A percentile compares a stretch with the other conserved stretches of the same genome.
Conservation (phyloP, 92 coral and sea anemone species). For the Actinostola sp. region DNA sequence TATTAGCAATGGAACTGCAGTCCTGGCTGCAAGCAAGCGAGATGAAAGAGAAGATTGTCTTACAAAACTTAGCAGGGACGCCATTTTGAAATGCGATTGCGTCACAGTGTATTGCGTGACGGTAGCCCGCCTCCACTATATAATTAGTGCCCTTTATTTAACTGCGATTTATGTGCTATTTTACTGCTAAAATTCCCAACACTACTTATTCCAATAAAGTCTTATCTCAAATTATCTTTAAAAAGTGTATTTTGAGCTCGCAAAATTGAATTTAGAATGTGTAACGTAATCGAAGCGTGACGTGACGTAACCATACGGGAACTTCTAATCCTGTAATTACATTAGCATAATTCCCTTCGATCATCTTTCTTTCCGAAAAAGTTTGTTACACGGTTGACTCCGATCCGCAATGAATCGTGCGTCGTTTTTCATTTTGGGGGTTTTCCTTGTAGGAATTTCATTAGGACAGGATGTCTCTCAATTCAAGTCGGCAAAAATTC, state of each 20-base stretch:
- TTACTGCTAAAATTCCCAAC: too few species aligned
- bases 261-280: too few species aligned
- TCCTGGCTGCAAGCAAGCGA: conserved; percentile 7
- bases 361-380: background rate
- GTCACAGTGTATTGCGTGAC: conserved; percentile 23
- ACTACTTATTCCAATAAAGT: too few species aligned
- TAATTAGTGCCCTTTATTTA: too few species aligned
- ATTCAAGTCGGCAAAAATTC: conserved; percentile 30
- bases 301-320: conserved; percentile 20
- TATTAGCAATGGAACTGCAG: conserved; percentile 9
- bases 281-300: background rate
- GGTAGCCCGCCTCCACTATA: background rate
- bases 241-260: too few species aligned
- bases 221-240: too few species aligned
- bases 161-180: too few species aligned
- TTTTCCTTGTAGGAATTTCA: conserved; percentile 22
- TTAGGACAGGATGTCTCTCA: conserved; percentile 9
- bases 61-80: conserved; percentile 17
- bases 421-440: conserved; percentile 14
- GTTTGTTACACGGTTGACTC: background rate
- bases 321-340: background rate
- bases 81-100: conserved; percentile 26
- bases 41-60: conserved; percentile 9
- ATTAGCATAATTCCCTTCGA: conserved; percentile 44
- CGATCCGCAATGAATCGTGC: conserved; percentile 1